A percentile compares a stretch with the other conserved stretches of the same genome.
Conservation (phyloP, 2,797 vertebrate species). For the Paguma larvata region DNA sequence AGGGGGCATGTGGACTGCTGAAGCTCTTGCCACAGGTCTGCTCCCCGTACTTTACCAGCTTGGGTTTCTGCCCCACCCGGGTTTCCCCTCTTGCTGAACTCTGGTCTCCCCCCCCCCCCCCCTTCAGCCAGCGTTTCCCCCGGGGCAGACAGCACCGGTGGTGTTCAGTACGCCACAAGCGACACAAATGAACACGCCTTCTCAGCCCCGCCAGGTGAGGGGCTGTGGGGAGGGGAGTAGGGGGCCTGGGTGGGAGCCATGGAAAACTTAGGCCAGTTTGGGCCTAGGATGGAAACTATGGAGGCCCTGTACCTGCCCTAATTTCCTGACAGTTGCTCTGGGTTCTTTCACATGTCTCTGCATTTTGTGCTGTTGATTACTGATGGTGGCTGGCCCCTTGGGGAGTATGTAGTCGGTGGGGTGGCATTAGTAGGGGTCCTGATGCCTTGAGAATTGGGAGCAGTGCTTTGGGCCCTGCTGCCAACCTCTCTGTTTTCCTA, state of each 20-base stretch:
- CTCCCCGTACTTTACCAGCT: constrained; percentile 58
- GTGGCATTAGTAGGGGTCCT: constrained; percentile 52
- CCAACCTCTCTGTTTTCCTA: constrained; percentile 26
- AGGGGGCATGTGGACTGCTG: constrained; percentile 58
- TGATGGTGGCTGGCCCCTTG: neutral
- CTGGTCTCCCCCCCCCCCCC: constrained; percentile 69
- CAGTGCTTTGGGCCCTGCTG: constrained; percentile 55
- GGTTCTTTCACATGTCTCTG: constrained; percentile 42
- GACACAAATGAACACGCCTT: constrained; percentile 98
- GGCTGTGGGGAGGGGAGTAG: constrained; percentile 44
- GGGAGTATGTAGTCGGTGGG: constrained; percentile 29
- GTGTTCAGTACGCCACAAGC: constrained; percentile 96
- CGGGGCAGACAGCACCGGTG: constrained; percentile 94
- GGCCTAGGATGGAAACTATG: constrained; percentile 53
- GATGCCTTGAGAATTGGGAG: constrained; percentile 36
- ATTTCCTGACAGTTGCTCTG: constrained; percentile 50
- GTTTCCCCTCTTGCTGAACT: constrained; percentile 79
- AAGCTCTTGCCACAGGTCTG: constrained; percentile 64
- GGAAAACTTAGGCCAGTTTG: constrained; percentile 43
- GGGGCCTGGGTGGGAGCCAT: constrained; percentile 64
- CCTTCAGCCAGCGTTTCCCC: constrained; percentile 93
- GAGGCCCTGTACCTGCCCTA: constrained; percentile 31
- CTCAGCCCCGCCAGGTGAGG: constrained; percentile 96
- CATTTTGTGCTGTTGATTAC: constrained; percentile 54
- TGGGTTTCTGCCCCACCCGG: constrained; percentile 67